These are phyloP conservation scores for Lepisosteus oculatus DNA, from an alignment of 2,113 vertebrate genomes.

Conservation along the genomic window DNA sequence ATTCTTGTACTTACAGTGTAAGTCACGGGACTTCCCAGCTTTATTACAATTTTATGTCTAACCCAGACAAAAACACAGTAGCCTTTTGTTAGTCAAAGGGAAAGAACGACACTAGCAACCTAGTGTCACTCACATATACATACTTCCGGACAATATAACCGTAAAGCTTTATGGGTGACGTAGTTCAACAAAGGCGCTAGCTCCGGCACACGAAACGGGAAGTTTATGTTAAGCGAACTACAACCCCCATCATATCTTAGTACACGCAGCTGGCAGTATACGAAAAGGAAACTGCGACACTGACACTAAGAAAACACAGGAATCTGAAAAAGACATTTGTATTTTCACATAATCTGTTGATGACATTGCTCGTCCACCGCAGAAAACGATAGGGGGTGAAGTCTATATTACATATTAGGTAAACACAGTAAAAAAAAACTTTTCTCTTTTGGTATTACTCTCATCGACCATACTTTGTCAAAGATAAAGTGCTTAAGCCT, in stretches of 20 bases:
- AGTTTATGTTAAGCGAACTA: conserved; percentile 2
- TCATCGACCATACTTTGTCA: too few species aligned
- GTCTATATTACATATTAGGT: too few species aligned
- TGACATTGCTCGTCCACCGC: too few species aligned
- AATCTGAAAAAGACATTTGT: not conserved
- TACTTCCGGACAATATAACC: not conserved
- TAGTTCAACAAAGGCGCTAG: not conserved
- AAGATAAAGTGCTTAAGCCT: too few species aligned
- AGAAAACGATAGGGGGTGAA: too few species aligned
- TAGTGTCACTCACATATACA: not conserved
- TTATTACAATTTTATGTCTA: not conserved
- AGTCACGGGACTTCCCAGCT: too few species aligned
- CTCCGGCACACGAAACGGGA: not conserved
- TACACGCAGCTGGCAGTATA: not conserved
- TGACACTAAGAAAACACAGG: not conserved
- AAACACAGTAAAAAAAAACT: too few species aligned
- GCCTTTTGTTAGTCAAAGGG: conserved; percentile 2
- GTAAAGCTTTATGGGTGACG: conserved; percentile 10
- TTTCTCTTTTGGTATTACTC: too few species aligned
- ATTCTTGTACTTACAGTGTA: not conserved
- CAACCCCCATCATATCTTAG: conserved; percentile 3
- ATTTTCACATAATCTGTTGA: too few species aligned
- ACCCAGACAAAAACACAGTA: not conserved
- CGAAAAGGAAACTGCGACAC: conserved; percentile 14
- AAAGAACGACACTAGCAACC: not conserved